A percentile compares a stretch with the other conserved stretches of the same genome.
Evolutionary conservation across 2,113 vertebrate genomes (phyloP).

Genomic region (Sinosuthora webbiana): DNA sequence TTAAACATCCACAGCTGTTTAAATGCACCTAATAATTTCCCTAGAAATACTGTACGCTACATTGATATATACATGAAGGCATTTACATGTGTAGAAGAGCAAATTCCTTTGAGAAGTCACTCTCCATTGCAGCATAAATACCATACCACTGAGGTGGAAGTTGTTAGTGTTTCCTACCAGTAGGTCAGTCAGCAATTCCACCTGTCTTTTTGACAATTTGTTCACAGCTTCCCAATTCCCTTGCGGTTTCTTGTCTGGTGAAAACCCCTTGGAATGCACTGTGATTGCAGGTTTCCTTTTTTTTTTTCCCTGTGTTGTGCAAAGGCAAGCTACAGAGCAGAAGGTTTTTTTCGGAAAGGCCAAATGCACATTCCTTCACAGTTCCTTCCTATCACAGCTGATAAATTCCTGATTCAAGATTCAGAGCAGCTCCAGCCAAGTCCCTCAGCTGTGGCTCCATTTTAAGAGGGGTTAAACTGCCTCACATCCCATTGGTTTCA

Average conservation of each 20-base stretch:
- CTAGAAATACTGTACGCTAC: background rate
- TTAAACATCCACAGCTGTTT: constrained; percentile 7
- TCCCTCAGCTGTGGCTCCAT: background rate
- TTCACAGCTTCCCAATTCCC: constrained; percentile 30
- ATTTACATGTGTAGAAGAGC: constrained; percentile 12
- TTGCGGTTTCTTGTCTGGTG: background rate
- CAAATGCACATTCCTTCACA: background rate
- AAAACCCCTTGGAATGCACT: background rate
- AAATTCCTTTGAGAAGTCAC: constrained; percentile 18
- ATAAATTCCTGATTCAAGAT: background rate
- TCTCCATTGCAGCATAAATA: constrained; percentile 8
- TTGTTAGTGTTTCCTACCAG: constrained; percentile 20
- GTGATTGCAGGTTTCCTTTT: background rate
- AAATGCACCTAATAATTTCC: background rate
- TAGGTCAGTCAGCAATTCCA: constrained; percentile 20
- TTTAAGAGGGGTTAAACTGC: background rate
- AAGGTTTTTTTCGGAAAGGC: background rate
- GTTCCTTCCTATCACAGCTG: background rate
- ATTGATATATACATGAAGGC: background rate
- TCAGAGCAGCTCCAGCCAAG: background rate
- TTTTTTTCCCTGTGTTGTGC: background rate
- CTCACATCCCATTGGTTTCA: background rate
- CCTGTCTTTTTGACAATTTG: constrained; percentile 55
- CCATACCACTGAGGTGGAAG: background rate
- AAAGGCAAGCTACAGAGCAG: background rate